Evolutionary conservation across 2,113 vertebrate genomes (phyloP), one percentile per base, ranked within the genome.

Genomic region (Tenebrosternarchus preto): DNA sequence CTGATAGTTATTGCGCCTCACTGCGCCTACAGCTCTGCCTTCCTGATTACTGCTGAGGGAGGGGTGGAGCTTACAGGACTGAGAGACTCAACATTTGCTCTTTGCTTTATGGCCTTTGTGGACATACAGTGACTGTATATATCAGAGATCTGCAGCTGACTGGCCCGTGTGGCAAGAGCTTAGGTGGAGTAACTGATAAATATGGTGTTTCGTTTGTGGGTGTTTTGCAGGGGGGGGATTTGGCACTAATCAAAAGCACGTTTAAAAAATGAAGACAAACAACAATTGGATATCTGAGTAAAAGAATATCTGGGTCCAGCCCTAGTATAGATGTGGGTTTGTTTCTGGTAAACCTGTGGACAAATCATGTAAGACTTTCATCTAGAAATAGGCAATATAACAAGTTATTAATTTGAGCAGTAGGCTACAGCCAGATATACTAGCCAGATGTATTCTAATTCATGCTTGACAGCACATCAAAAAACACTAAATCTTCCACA

Each of bases 21-120:
- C 50, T 80, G 74, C 85, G 29, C 76, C 88, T 64, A 86, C 80
- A 90, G 85, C 72, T 79, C 84, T 89, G 87, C 87, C 85, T 27
- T n/a, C 53, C 78, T 64, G 5, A 22, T 29, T n/a, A 6, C 15
- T 50, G 39, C 76, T 27, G 36, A 59, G 4, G 11, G 46, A 77
- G 46, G n/a, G 29, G 27, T 20, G 72, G 53, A 33, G 31, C 24
- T 56, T n/a, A 33, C 29, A 68, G 17, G 20, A 24, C n/a, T 57
- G 19, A 7, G 76, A 57, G 76, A 56, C 2, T 68, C 63, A 24
- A 27, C 29, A 6, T 68, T 50, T 27, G n/a, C 9, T 24, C 20
- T 22, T 68, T 20, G 53, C 15, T 20, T 16, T 60, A 16, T 60
- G 56, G n/a, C 39, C 16, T 33, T 27, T 29, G 25, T 29, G 60